Conservation (phyloP, 2,888 invertebrate genomes). For the Luperina nickerlii region DNA sequence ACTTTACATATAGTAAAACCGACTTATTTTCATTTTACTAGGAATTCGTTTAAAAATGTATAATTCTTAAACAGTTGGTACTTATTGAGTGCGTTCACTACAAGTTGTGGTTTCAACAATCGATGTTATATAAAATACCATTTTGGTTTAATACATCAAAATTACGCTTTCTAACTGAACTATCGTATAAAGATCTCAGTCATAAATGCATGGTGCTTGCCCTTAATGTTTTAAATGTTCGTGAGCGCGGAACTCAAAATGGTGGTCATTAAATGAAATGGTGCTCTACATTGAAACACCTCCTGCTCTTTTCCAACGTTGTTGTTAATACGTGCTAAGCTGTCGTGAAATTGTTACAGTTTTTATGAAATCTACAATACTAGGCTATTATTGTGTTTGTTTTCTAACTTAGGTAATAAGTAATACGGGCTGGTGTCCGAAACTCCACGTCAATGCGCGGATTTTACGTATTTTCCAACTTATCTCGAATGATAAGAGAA, state of each 20-base stretch:
- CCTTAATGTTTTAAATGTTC: conserved; percentile 71
- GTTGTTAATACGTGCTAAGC: conserved; percentile 49
- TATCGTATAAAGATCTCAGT: conserved; percentile 51
- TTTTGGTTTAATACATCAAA: conserved; percentile 26
- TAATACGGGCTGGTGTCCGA: too few relatives aligned
- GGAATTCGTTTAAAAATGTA: neutral
- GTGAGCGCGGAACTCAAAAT: conserved; percentile 74
- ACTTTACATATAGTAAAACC: conserved; percentile 47
- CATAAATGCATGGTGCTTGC: conserved; percentile 73
- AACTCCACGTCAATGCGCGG: too few relatives aligned
- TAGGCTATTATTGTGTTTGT: neutral
- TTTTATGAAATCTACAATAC: neutral
- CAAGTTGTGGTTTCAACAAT: neutral
- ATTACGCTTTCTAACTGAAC: conserved; percentile 26
- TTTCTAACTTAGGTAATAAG: too few relatives aligned
- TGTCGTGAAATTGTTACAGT: neutral
- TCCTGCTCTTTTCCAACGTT: conserved; percentile 58
- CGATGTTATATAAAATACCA: conserved; percentile 5
- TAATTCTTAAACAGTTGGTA: neutral
- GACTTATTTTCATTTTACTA: neutral
- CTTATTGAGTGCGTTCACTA: neutral
- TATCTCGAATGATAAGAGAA: neutral
- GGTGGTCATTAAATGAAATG: conserved; percentile 76
- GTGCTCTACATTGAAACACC: conserved; percentile 74
- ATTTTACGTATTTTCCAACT: neutral